phyloP scores from a whole-genome alignment of 2,113 vertebrate genomes.

The Paramormyrops kingsleyae region DNA sequence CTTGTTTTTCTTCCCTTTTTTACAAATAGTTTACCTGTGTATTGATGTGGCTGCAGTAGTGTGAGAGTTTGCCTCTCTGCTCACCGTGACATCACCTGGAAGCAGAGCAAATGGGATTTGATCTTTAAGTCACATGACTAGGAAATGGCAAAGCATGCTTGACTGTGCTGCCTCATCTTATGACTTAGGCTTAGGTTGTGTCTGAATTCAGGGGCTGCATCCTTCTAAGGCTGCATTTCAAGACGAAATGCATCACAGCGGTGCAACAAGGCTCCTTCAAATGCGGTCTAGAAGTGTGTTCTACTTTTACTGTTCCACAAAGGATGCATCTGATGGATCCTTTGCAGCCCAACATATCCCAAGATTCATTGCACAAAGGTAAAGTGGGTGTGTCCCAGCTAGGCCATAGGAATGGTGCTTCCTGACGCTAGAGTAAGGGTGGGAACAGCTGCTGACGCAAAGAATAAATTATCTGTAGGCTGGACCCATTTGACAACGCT shows the following conservation, averaged over 20 bases:
- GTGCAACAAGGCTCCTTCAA: neutral
- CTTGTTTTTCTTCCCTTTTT: neutral
- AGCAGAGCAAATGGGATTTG: neutral
- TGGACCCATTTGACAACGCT: neutral
- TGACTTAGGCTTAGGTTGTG: constrained; percentile 12
- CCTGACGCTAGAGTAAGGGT: neutral
- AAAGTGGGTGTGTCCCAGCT: neutral
- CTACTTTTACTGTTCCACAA: neutral
- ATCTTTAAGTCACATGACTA: constrained; percentile 5
- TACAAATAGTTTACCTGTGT: neutral
- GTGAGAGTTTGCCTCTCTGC: neutral
- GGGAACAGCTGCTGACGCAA: neutral
- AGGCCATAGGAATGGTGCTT: neutral
- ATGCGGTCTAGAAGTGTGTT: neutral
- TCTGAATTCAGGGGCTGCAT: neutral
- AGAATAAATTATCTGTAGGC: neutral
- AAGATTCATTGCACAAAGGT: neutral
- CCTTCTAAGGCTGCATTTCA: neutral
- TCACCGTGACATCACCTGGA: neutral
- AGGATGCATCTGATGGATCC: neutral
- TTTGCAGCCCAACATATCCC: neutral
- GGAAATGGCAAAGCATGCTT: constrained; percentile 12
- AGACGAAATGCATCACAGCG: neutral
- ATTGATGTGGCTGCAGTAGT: neutral
- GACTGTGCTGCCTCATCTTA: neutral